Evolutionary conservation across 2,797 vertebrate genomes (phyloP).

Genomic region (Nannoperca australis): DNA sequence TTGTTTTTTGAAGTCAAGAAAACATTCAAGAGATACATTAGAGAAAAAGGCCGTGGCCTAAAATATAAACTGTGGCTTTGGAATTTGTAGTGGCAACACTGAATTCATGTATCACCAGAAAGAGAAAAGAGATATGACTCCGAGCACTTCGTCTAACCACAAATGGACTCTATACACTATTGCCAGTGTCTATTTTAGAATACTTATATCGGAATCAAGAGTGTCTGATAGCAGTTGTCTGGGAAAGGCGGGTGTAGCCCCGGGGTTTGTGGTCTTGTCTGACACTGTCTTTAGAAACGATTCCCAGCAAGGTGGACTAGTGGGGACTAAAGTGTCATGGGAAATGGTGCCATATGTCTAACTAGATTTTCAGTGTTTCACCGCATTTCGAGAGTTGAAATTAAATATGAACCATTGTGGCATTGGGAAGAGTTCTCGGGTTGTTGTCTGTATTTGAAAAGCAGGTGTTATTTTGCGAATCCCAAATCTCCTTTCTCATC

Average conservation of each 20-base stretch:
- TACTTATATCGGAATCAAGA: constrained; percentile 84
- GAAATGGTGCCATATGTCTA: constrained; percentile 81
- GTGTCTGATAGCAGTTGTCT: constrained; percentile 86
- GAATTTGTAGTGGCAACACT: constrained; percentile 75
- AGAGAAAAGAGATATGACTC: constrained; percentile 76
- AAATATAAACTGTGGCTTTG: constrained; percentile 85
- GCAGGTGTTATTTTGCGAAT: constrained; percentile 80
- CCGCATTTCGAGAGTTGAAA: constrained; percentile 69
- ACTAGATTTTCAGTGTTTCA: constrained; percentile 78
- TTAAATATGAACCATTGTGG: constrained; percentile 69
- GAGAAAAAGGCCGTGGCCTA: constrained; percentile 79
- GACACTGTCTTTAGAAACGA: constrained; percentile 84
- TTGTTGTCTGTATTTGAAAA: constrained; percentile 74
- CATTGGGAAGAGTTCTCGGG: constrained; percentile 48
- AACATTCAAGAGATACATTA: constrained; percentile 83
- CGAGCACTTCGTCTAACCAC: constrained; percentile 73
- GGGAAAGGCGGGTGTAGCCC: constrained; percentile 82
- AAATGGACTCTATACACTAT: constrained; percentile 77
- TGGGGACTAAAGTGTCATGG: constrained; percentile 81
- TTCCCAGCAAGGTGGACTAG: constrained; percentile 84
- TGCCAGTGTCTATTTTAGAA: constrained; percentile 83
- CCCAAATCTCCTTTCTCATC: constrained; percentile 82
- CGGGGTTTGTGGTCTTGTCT: constrained; percentile 84
- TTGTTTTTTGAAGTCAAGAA: constrained; percentile 48
- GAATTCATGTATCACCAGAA: constrained; percentile 73